Conservation (phyloP, 2,888 invertebrate species). For the Diarsia brunnea region DNA sequence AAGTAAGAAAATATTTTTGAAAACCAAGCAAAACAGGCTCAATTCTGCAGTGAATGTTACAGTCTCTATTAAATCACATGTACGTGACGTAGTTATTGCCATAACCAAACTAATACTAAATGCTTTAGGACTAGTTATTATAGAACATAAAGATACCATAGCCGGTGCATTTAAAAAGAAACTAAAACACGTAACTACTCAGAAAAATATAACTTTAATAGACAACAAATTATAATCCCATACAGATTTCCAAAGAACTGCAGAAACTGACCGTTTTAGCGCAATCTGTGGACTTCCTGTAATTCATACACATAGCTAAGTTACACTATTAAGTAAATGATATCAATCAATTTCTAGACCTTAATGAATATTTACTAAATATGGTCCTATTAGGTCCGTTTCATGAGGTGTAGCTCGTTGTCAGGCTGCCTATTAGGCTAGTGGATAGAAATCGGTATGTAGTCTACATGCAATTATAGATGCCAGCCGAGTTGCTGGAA, state of each 20-base stretch:
- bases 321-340: slow-evolving; percentile 49
- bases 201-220: slow-evolving; percentile 51
- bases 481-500: slow-evolving; percentile 72
- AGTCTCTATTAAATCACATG: background rate
- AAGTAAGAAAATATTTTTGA: background rate
- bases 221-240: slow-evolving; percentile 36
- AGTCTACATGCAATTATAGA: slow-evolving; percentile 76
- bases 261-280: slow-evolving; percentile 22
- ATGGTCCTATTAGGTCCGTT: slow-evolving; percentile 44
- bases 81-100: background rate
- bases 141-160: slow-evolving; percentile 27
- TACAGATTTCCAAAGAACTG: slow-evolving; percentile 38
- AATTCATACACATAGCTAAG: slow-evolving; percentile 18
- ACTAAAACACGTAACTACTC: slow-evolving; percentile 18
- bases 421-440: slow-evolving; percentile 44
- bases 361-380: slow-evolving; percentile 50
- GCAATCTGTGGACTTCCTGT: slow-evolving; percentile 46
- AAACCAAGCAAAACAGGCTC: background rate
- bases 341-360: slow-evolving; percentile 53
- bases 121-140: slow-evolving; percentile 23
- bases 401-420: slow-evolving; percentile 46
- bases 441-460: slow-evolving; percentile 71
- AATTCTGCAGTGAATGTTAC: background rate
- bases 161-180: slow-evolving; percentile 22
- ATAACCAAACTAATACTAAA: background rate